These are phyloP conservation scores for Gryllus bimaculatus DNA, from an alignment of 1,140 invertebrate genomes.

Conservation along the genomic window DNA sequence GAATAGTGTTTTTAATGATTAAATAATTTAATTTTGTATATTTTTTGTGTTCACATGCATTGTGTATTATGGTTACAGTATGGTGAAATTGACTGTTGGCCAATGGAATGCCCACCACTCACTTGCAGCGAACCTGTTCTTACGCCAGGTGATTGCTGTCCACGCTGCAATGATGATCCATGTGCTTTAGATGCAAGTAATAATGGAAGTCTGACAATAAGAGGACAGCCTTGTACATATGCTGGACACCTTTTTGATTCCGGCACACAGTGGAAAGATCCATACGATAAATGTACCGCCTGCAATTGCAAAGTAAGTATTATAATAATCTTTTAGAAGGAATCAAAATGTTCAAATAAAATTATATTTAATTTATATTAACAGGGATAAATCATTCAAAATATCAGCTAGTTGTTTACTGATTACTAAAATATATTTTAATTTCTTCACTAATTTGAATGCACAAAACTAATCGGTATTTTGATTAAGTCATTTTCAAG, in stretches of 20 bases:
- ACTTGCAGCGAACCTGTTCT: slow-evolving; percentile 56
- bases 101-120: slow-evolving; percentile 67
- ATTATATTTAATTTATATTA: background rate
- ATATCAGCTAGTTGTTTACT: background rate
- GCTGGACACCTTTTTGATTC: slow-evolving; percentile 48
- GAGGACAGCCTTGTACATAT: slow-evolving; percentile 45
- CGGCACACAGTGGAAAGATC: slow-evolving; percentile 48
- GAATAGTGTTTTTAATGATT: no score
- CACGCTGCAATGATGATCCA: slow-evolving; percentile 54
- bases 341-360: background rate
- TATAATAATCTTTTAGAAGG: background rate
- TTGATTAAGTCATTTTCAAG: no score
- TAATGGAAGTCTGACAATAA: slow-evolving; percentile 6
- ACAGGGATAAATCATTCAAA: background rate
- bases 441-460: no score
- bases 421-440: no score
- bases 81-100: slow-evolving; percentile 83
- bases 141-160: slow-evolving; percentile 56
- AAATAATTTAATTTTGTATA: no score
- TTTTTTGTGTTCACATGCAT: no score
- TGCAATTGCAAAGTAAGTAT: slow-evolving; percentile 68
- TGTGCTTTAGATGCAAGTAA: slow-evolving; percentile 10
- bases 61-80: slow-evolving; percentile 39
- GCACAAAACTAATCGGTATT: no score
- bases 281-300: slow-evolving; percentile 56